Conservation (phyloP, 2,113 vertebrate genomes). For the Grus americana region DNA sequence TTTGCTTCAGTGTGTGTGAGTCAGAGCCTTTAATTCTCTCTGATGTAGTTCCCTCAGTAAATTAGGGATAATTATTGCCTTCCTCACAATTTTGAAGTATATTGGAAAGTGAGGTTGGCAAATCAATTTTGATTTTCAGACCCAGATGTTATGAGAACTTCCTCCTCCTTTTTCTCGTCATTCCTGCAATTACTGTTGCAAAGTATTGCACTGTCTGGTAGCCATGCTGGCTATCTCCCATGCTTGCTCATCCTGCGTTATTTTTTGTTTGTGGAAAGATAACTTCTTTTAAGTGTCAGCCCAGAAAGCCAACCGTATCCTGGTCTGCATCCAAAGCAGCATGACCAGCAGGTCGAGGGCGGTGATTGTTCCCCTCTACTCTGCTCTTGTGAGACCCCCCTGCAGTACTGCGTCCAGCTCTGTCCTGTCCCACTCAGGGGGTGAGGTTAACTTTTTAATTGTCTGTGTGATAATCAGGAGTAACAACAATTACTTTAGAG, state of each 20-base stretch:
- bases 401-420: too few relatives aligned
- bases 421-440: too few relatives aligned
- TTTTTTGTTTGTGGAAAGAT: not conserved
- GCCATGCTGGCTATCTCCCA: rapidly evolving
- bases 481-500: too few relatives aligned
- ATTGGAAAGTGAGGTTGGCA: not conserved
- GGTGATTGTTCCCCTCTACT: too few relatives aligned
- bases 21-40: slow-evolving; percentile 1
- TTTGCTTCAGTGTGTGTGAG: not conserved
- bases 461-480: too few relatives aligned
- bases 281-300: not conserved
- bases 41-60: not conserved
- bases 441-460: too few relatives aligned
- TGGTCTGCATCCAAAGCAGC: too few relatives aligned
- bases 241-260: not conserved
- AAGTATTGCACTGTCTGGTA: not conserved
- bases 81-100: not conserved
- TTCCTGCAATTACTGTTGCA: not conserved
- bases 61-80: slow-evolving; percentile 2
- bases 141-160: not conserved
- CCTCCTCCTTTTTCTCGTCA: not conserved
- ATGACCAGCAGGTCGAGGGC: too few relatives aligned
- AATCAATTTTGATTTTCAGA: slow-evolving; percentile 19
- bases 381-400: too few relatives aligned
- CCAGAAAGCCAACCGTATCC: too few relatives aligned